A percentile compares a stretch with the other conserved stretches of the same genome.
Conservation (phyloP, 2,113 vertebrate genomes). For the Petaurus breviceps region DNA sequence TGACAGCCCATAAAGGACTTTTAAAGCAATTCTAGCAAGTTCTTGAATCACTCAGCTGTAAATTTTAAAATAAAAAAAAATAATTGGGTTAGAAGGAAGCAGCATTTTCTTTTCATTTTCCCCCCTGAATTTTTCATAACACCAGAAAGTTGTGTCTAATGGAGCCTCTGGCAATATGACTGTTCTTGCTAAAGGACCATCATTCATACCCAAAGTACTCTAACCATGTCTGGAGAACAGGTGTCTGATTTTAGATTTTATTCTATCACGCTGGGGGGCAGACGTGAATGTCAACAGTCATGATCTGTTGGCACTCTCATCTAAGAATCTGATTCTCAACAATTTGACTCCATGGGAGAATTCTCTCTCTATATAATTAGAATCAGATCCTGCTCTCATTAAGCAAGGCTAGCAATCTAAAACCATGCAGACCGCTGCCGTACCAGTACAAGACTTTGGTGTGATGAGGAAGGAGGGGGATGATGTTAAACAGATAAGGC, state of each 20-base stretch:
- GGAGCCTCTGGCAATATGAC: slow-evolving; percentile 11
- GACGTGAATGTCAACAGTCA: slow-evolving; percentile 9
- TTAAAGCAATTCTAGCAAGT: background rate
- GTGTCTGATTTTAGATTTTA: slow-evolving; percentile 10
- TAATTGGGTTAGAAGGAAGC: slow-evolving; percentile 39
- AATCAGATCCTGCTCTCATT: slow-evolving; percentile 5
- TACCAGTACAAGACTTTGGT: background rate
- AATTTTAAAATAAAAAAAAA: slow-evolving; percentile 17
- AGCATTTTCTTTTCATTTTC: slow-evolving; percentile 18
- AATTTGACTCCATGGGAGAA: background rate
- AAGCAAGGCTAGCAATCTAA: background rate
- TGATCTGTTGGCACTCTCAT: slow-evolving; percentile 5
- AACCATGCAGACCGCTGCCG: background rate
- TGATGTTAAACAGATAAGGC: background rate
- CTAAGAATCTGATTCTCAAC: background rate
- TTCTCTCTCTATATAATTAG: background rate
- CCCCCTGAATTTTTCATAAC: background rate
- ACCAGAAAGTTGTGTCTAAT: background rate
- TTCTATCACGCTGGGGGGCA: background rate
- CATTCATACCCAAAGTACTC: background rate
- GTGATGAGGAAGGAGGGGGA: background rate
- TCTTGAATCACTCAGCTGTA: slow-evolving; percentile 31
- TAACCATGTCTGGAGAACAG: background rate
- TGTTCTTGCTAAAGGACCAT: background rate
- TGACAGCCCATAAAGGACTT: background rate